A percentile compares a stretch with the other conserved stretches of the same genome.
These are phyloP conservation scores for Callorhinus ursinus DNA, from an alignment of 2,113 vertebrate genomes.

Conservation along the genomic window DNA sequence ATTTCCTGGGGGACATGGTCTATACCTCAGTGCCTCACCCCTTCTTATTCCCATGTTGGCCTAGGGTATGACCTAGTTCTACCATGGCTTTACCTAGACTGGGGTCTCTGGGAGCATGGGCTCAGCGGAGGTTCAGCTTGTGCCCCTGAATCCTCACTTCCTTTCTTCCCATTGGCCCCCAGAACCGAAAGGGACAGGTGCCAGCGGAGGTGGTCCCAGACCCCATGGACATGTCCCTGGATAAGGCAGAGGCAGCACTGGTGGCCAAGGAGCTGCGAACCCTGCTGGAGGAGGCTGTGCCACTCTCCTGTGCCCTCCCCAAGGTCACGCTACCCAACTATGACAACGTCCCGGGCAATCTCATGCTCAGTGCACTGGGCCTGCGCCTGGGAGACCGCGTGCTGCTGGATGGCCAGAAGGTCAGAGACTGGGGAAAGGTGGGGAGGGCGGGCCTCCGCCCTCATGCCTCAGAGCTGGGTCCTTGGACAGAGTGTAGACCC, in stretches of 20 bases:
- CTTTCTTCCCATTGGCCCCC: conserved; percentile 42
- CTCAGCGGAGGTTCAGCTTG: neutral
- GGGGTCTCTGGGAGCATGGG: neutral
- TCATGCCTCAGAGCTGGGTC: neutral
- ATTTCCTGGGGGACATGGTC: neutral
- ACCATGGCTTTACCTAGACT: neutral
- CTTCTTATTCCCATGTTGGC: neutral
- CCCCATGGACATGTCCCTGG: conserved; percentile 96
- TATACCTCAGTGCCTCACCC: neutral
- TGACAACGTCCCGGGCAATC: conserved; percentile 95
- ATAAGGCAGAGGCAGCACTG: conserved; percentile 93
- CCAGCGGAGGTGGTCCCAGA: conserved; percentile 94
- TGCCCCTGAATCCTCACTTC: neutral
- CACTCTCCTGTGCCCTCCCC: conserved; percentile 93
- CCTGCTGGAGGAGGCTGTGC: conserved; percentile 92
- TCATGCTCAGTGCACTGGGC: conserved; percentile 92
- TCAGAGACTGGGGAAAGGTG: conserved; percentile 63
- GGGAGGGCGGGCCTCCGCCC: neutral
- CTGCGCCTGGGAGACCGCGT: conserved; percentile 92
- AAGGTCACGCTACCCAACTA: conserved; percentile 94
- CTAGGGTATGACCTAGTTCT: neutral
- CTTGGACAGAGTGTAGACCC: neutral
- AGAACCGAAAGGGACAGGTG: conserved; percentile 94
- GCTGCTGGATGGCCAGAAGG: conserved; percentile 93
- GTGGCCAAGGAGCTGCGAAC: conserved; percentile 94